Percentiles rank a stretch among this genome's conserved stretches.
phyloP scores from a whole-genome alignment of 2,888 invertebrate species.

The Aphidius colemani region DNA sequence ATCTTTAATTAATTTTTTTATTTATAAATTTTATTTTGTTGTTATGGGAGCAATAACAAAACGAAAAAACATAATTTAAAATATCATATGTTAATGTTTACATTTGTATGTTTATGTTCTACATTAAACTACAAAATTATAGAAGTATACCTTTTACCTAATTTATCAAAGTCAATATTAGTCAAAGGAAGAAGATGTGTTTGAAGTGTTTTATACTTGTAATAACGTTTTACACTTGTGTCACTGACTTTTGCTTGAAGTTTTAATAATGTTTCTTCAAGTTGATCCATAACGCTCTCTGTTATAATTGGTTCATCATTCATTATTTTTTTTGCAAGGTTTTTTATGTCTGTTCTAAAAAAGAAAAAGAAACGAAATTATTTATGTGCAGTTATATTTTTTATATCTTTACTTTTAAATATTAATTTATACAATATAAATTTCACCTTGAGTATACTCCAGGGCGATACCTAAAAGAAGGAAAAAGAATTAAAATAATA shows the following conservation, averaged over 20 bases:
- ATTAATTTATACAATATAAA: no score
- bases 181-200: constrained; percentile 75
- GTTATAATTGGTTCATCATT: constrained; percentile 65
- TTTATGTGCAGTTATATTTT: constrained; percentile 19
- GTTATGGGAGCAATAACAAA: not conserved
- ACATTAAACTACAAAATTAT: not conserved
- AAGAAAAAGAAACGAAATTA: constrained; percentile 7
- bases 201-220: constrained; percentile 69
- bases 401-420: not conserved
- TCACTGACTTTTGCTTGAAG: constrained; percentile 70
- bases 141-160: constrained; percentile 65
- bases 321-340: constrained; percentile 62
- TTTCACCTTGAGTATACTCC: constrained; percentile 67
- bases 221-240: constrained; percentile 68
- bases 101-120: no score
- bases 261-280: constrained; percentile 67
- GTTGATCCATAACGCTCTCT: constrained; percentile 64
- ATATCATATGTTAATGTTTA: no score
- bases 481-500: constrained; percentile 17
- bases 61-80: no score
- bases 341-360: constrained; percentile 65
- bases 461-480: constrained; percentile 64
- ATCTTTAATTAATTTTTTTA: constrained; percentile 60
- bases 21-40: no score
- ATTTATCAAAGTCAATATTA: constrained; percentile 73